Evolutionary conservation across 2,113 vertebrate species (phyloP).

Genomic region (Brienomyrus longianalis): DNA sequence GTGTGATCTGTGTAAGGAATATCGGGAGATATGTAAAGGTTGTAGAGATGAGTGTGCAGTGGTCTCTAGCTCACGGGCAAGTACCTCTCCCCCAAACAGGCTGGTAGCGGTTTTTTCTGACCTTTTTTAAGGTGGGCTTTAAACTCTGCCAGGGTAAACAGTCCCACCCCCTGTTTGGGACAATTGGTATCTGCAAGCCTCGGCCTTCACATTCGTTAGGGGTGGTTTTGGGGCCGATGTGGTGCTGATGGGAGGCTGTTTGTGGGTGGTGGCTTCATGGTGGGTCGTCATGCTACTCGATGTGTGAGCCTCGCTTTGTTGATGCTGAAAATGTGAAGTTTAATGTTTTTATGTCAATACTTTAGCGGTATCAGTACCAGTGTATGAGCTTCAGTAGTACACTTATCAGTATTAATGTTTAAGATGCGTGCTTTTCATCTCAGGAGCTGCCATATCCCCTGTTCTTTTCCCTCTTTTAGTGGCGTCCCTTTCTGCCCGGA

Average conservation of each 20-base stretch:
- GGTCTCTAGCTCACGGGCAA: neutral
- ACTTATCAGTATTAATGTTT: neutral
- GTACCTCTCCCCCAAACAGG: no score
- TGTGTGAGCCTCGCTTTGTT: neutral
- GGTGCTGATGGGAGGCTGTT: neutral
- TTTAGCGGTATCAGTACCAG: neutral
- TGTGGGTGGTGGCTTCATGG: neutral
- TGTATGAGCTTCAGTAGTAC: neutral
- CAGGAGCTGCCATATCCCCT: neutral
- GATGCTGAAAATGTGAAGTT: neutral
- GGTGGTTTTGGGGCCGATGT: neutral
- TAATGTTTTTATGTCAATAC: neutral
- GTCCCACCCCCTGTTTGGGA: neutral
- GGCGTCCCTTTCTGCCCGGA: conserved; percentile 89
- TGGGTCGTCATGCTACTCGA: neutral
- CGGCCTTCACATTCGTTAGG: neutral
- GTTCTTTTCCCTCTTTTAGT: conserved; percentile 55
- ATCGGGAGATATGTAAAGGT: neutral
- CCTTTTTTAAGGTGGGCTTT: neutral
- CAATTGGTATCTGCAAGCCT: neutral
- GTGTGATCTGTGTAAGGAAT: neutral
- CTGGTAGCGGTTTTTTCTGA: neutral
- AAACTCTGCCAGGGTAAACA: neutral
- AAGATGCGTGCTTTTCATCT: neutral
- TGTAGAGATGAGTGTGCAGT: neutral